Conservation (phyloP, 1,140 invertebrate genomes). For the Drosophila nikananu region DNA sequence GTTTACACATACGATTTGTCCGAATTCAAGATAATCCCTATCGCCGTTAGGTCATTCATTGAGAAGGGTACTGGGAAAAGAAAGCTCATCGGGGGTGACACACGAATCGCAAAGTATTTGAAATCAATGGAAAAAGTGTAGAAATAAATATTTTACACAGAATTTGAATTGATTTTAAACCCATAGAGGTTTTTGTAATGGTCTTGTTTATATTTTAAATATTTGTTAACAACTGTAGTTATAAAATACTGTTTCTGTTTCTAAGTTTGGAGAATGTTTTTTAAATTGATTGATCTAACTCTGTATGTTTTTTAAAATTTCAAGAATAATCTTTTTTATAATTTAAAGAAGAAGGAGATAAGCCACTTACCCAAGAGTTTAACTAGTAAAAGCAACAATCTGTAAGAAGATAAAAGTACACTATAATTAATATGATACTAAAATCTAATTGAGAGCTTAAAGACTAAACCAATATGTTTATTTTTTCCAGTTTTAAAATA, state of each 20-base stretch:
- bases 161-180: too few relatives aligned
- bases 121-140: too few relatives aligned
- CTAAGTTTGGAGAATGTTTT: too few relatives aligned
- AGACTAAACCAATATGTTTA: background rate
- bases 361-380: conserved; percentile 61
- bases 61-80: background rate
- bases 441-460: background rate
- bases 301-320: background rate
- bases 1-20: conserved; percentile 35
- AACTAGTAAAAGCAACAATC: conserved; percentile 58
- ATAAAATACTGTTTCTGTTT: too few relatives aligned
- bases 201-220: too few relatives aligned
- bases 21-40: conserved; percentile 19
- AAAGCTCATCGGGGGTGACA: background rate
- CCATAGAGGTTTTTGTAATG: too few relatives aligned
- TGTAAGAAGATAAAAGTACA: conserved; percentile 38
- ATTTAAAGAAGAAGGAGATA: too few relatives aligned
- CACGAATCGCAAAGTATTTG: background rate
- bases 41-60: background rate
- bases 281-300: background rate
- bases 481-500: background rate
- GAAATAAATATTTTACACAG: background rate
- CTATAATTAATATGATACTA: too few relatives aligned
- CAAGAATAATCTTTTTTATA: background rate
- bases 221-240: too few relatives aligned